phyloP scores from a whole-genome alignment of 2,888 invertebrate species.

The Zaprionus obscuricornis region DNA sequence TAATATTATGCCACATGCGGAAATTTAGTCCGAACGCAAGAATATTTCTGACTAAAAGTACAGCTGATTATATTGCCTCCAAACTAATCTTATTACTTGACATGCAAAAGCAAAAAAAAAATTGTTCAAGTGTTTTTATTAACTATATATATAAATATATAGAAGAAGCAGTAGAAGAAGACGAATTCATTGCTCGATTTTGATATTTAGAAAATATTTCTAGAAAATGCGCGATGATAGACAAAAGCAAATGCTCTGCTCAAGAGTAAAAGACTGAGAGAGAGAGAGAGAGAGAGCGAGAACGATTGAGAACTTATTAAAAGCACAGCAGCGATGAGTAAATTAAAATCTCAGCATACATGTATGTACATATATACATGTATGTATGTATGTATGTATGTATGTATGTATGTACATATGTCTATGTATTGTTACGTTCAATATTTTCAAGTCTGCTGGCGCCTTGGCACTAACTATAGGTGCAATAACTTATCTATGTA shows the following conservation, averaged over 20 bases:
- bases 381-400: background rate
- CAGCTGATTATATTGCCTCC: constrained; percentile 47
- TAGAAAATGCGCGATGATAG: constrained; percentile 58
- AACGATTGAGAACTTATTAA: constrained; percentile 2
- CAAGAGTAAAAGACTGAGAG: constrained; percentile 4
- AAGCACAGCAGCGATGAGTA: constrained; percentile 10
- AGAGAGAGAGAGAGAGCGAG: background rate
- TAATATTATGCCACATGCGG: constrained; percentile 52
- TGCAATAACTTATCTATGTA: too few relatives aligned
- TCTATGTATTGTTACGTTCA: too few relatives aligned
- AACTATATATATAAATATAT: too few relatives aligned
- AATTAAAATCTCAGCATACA: constrained; percentile 20
- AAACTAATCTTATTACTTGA: constrained; percentile 53
- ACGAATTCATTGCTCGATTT: constrained; percentile 8
- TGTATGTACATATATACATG: constrained; percentile 5
- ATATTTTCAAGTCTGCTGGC: too few relatives aligned
- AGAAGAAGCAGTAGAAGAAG: too few relatives aligned
- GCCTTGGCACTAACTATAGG: too few relatives aligned
- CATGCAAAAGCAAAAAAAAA: constrained; percentile 44
- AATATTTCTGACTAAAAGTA: constrained; percentile 4
- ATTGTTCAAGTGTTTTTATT: constrained; percentile 48
- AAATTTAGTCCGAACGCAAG: constrained; percentile 28
- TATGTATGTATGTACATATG: constrained; percentile 16
- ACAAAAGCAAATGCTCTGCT: constrained; percentile 52
- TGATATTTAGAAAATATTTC: constrained; percentile 50